phyloP scores from a whole-genome alignment of 2,888 invertebrate genomes.

The Drosophila limbata region DNA sequence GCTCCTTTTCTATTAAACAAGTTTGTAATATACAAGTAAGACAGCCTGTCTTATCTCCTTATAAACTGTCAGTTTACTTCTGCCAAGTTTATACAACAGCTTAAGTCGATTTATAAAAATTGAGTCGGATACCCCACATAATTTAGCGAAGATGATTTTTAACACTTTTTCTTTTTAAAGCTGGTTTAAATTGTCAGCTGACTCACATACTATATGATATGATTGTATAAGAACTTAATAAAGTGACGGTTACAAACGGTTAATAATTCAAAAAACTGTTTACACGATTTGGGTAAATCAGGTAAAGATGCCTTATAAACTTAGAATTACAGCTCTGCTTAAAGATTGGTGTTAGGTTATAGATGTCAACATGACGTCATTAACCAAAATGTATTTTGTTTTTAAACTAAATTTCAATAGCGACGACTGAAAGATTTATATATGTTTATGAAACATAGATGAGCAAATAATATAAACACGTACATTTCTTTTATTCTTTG shows the following conservation, averaged over 20 bases:
- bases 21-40: no score
- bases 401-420: constrained; percentile 2
- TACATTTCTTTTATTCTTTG: constrained; percentile 21
- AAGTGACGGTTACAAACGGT: no score
- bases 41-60: not conserved
- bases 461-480: constrained; percentile 20
- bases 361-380: constrained; percentile 20
- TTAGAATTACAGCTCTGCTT: not conserved
- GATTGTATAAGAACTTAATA: not conserved
- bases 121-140: no score
- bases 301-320: not conserved
- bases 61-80: not conserved
- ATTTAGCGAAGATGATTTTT: no score
- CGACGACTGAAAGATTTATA: not conserved
- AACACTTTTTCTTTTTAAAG: not conserved
- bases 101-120: not conserved
- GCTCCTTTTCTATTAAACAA: not conserved
- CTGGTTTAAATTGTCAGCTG: not conserved
- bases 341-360: not conserved
- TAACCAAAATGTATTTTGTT: constrained; percentile 4
- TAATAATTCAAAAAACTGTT: not conserved
- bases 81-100: not conserved
- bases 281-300: not conserved
- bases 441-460: not conserved
- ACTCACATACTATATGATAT: no score